Evolutionary conservation across 2,797 vertebrate genomes (phyloP).

Genomic region (Rhabdomys pumilio): DNA sequence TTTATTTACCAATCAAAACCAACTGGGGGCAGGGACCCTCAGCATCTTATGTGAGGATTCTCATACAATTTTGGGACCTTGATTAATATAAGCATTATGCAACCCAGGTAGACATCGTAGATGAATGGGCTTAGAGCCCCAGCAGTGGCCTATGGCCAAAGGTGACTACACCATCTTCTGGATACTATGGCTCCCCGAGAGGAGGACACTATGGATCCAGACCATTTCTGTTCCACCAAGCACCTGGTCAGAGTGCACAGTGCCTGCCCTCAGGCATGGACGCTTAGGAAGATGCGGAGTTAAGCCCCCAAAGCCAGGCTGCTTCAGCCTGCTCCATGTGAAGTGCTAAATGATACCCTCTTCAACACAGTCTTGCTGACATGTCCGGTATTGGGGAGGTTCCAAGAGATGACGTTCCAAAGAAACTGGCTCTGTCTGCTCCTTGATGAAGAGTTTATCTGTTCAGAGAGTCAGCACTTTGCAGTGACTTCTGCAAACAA

Average conservation of each 20-base stretch:
- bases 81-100: not conserved
- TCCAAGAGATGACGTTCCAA: not conserved
- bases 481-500: fast-evolving
- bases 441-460: not conserved
- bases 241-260: not conserved
- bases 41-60: not conserved
- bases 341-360: fast-evolving
- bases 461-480: not conserved
- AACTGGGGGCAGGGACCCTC: too few relatives aligned
- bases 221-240: too few relatives aligned
- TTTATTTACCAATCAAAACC: not conserved
- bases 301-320: too few relatives aligned
- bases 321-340: fast-evolving
- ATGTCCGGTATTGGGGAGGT: fast-evolving
- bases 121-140: fast-evolving
- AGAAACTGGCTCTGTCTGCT: not conserved
- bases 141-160: not conserved
- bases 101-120: not conserved
- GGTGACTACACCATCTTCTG: fast-evolving
- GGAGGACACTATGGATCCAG: fast-evolving
- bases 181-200: fast-evolving
- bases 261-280: not conserved
- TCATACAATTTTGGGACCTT: not conserved
- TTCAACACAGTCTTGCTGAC: not conserved
- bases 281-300: too few relatives aligned